These are phyloP conservation scores for Acanthochromis polyacanthus DNA, from an alignment of 2,113 vertebrate genomes.

Conservation along the genomic window DNA sequence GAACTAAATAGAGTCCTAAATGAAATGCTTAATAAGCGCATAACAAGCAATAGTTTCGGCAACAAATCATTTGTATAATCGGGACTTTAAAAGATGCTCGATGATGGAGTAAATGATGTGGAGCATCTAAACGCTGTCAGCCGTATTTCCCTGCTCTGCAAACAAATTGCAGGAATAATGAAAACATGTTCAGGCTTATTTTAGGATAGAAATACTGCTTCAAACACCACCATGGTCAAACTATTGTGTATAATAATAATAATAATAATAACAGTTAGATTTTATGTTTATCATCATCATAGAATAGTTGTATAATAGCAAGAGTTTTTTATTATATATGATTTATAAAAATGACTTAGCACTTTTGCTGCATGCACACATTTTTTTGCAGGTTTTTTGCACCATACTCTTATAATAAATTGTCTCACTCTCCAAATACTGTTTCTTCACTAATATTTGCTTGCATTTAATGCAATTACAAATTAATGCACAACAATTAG, in stretches of 20 bases:
- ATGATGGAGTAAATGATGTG: conserved; percentile 58
- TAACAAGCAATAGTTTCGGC: conserved; percentile 74
- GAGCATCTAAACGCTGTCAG: conserved; percentile 35
- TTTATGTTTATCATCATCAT: no score
- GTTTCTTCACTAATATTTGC: neutral
- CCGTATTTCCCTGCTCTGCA: conserved; percentile 16
- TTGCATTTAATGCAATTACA: neutral
- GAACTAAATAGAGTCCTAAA: conserved; percentile 63
- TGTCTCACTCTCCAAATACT: neutral
- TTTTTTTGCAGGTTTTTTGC: neutral
- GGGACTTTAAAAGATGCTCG: conserved; percentile 32
- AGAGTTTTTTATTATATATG: no score
- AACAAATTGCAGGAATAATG: conserved; percentile 67
- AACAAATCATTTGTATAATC: conserved; percentile 69
- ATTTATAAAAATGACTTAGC: no score
- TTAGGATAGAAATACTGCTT: conserved; percentile 27
- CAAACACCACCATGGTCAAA: neutral
- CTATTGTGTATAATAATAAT: neutral
- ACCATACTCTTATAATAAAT: conserved; percentile 2
- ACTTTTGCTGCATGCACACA: no score
- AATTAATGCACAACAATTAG: neutral
- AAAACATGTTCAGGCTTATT: conserved; percentile 56
- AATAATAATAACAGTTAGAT: no score
- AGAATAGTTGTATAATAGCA: no score
- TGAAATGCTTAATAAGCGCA: conserved; percentile 81